Base-by-base conservation (phyloP, 2,888 invertebrate species). In the Rapana venosa region DNA sequence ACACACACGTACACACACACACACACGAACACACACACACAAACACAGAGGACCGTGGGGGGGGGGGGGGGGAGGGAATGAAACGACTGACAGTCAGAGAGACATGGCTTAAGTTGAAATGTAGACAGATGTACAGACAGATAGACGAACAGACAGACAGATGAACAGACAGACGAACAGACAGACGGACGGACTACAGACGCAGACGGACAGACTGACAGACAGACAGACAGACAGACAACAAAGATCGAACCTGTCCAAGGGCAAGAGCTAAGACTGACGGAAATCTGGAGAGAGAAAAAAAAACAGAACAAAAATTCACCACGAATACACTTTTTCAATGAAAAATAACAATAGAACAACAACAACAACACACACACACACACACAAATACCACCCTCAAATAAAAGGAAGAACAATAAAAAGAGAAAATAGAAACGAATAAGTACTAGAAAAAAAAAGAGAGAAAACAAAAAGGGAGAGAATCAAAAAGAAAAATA, bases 1-100 rank as follows among this genome's bases (percentile, higher is more conserved):
- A 79, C 58, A 1, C 35, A 74, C 74, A 87, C 87, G 32, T 30
- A 87, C 74, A 87, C 70, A 35, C 70, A 87, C 74, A 36, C 77
- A 87, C 87, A 32, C 79, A 79, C 32, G 32, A 30, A 79, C 79
- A 79, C 30, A 79, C 79, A 79, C 30, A n/a, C n/a, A n/a, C n/a
- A n/a, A 26, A 47, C 83, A 26, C 83, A 83, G 47, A 26, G 47
- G 47, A 47, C 30, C 61, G 84, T 47, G 8, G 47, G 47, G 47
- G 47, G 2, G 47, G 47, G 47, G 47, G 2, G 47, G 47, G 47
- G 47, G 8, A 47, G 8, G 2, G 47, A 8, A 47, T 47, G 47
- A 20, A n/a, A 4, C 1, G 26, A n/a, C 79, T 22, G 15, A 35
- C 83, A 83, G 35, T 36, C 83, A 83, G 35, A 83, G 17, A 83